phyloP scores from a whole-genome alignment of 2,888 invertebrate species.

The Campoplex capitator region DNA sequence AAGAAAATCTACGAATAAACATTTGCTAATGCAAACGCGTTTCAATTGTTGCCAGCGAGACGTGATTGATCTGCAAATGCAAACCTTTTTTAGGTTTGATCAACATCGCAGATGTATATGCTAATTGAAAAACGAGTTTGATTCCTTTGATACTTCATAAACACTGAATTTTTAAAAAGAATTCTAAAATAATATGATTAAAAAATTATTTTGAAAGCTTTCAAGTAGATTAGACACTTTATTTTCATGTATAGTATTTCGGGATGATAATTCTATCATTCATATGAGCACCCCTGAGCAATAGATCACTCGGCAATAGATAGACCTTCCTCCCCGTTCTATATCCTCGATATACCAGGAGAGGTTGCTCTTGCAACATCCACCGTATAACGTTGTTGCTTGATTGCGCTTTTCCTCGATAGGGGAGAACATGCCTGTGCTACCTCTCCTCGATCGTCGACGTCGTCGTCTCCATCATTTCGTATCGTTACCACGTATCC shows the following conservation, averaged over 20 bases:
- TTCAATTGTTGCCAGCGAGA: no score
- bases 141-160: background rate
- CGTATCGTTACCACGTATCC: conserved; percentile 51
- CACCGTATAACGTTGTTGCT: conserved; percentile 70
- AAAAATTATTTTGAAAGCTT: background rate
- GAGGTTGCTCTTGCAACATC: conserved; percentile 44
- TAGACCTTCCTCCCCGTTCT: conserved; percentile 71
- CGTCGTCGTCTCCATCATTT: conserved; percentile 63
- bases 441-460: conserved; percentile 51
- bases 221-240: background rate
- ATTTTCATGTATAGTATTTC: background rate
- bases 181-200: background rate
- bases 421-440: conserved; percentile 51
- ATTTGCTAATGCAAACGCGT: no score
- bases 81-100: no score
- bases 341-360: conserved; percentile 20
- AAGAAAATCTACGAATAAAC: no score
- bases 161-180: background rate
- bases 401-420: conserved; percentile 80
- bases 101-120: no score
- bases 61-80: no score
- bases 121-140: background rate
- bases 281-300: conserved; percentile 73
- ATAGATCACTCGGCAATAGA: conserved; percentile 78
- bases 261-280: conserved; percentile 35